phyloP scores from a whole-genome alignment of 2,113 vertebrate genomes.

The Reinhardtius hippoglossoides region DNA sequence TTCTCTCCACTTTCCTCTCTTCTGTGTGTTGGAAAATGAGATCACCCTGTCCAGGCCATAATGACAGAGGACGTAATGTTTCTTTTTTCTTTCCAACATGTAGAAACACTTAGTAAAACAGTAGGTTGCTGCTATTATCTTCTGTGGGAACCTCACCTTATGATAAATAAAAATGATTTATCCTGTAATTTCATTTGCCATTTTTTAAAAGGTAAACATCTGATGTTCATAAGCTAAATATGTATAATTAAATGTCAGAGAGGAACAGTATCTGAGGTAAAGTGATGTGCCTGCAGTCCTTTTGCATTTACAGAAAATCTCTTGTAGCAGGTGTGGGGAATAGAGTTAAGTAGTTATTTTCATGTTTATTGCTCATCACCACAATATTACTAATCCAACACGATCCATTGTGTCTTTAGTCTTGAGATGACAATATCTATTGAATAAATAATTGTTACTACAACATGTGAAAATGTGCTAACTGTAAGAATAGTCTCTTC shows the following conservation, averaged over 20 bases:
- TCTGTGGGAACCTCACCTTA: constrained; percentile 20
- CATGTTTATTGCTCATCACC: not conserved
- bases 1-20: constrained; percentile 36
- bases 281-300: not conserved
- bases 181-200: constrained; percentile 24
- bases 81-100: constrained; percentile 22
- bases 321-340: not conserved
- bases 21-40: constrained; percentile 45
- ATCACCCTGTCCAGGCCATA: constrained; percentile 27
- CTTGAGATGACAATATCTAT: not conserved
- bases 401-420: not conserved
- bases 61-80: constrained; percentile 45
- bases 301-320: not conserved
- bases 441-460: not conserved
- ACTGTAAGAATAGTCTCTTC: not conserved
- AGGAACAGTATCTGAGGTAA: constrained; percentile 13
- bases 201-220: constrained; percentile 25
- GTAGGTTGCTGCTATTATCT: not conserved
- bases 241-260: constrained; percentile 28
- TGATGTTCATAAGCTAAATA: constrained; percentile 7
- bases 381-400: not conserved
- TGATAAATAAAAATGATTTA: constrained; percentile 22
- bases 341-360: not conserved
- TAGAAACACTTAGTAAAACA: constrained; percentile 23
- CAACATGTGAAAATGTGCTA: not conserved